phyloP scores from a whole-genome alignment of 2,888 invertebrate species.

The Rhamnusium bicolor region DNA sequence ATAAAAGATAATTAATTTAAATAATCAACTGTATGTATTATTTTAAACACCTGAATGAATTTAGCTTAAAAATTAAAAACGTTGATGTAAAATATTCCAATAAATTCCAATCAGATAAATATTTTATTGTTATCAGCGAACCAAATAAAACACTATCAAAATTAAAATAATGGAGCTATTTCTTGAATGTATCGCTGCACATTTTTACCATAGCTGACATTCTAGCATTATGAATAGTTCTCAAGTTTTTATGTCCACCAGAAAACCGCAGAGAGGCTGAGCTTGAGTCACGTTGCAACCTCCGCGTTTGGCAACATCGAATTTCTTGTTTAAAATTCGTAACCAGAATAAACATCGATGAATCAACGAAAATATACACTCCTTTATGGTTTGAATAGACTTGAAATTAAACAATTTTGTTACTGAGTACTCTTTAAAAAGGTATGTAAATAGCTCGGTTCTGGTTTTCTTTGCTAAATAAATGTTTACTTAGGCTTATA shows the following conservation, averaged over 20 bases:
- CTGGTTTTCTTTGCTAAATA: background rate
- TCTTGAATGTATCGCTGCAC: background rate
- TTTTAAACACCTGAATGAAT: background rate
- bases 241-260: background rate
- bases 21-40: background rate
- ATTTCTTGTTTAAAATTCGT: background rate
- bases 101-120: background rate
- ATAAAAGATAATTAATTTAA: too few species aligned
- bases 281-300: background rate
- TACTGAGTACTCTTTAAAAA: slow-evolving; percentile 22
- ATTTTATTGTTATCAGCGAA: background rate
- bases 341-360: slow-evolving; percentile 20
- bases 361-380: slow-evolving; percentile 7
- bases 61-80: background rate
- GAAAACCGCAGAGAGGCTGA: slow-evolving; percentile 8
- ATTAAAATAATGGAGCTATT: background rate
- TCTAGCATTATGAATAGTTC: background rate
- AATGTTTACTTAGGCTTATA: slow-evolving; percentile 27
- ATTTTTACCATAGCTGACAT: slow-evolving; percentile 19
- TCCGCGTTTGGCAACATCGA: slow-evolving; percentile 1
- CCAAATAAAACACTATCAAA: background rate
- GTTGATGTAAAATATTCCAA: background rate
- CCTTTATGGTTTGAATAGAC: background rate
- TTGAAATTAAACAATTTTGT: slow-evolving; percentile 17
- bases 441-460: slow-evolving; percentile 12